Conservation (phyloP, 2,113 vertebrate genomes). For the Triplophysa rosa region DNA sequence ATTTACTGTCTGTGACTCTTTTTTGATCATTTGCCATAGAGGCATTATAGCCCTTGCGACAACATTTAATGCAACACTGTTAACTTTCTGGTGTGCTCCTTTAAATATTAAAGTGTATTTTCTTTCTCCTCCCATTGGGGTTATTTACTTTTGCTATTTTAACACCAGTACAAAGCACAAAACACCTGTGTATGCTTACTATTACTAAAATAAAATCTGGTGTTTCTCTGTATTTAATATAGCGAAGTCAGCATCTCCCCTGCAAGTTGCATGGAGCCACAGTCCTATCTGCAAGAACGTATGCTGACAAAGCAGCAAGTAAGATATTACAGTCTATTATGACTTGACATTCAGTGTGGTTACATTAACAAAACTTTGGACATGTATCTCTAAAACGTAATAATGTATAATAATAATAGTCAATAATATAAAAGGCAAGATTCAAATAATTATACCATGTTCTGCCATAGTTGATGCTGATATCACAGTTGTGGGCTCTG, state of each 20-base stretch:
- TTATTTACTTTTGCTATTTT: background rate
- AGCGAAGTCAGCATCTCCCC: conserved; percentile 81
- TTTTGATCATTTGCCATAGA: background rate
- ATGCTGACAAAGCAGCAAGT: conserved; percentile 86
- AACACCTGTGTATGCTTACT: background rate
- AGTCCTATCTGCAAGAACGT: conserved; percentile 79
- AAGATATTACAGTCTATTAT: conserved; percentile 52
- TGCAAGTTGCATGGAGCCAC: conserved; percentile 81
- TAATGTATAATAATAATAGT: background rate
- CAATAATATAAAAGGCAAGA: background rate
- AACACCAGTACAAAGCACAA: background rate
- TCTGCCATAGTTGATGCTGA: conserved; percentile 86
- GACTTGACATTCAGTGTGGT: background rate
- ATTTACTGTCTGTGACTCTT: background rate
- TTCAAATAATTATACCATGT: background rate
- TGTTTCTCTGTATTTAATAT: background rate
- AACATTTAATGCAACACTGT: no score
- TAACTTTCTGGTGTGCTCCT: no score
- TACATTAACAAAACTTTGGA: background rate
- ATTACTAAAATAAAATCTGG: no score
- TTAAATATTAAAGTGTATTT: no score
- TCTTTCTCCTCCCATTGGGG: no score
- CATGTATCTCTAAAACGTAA: background rate
- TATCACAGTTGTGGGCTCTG: conserved; percentile 94
- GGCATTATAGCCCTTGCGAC: no score